Base-by-base conservation (phyloP, 2,113 vertebrate species). In the Holacanthus passer region DNA sequence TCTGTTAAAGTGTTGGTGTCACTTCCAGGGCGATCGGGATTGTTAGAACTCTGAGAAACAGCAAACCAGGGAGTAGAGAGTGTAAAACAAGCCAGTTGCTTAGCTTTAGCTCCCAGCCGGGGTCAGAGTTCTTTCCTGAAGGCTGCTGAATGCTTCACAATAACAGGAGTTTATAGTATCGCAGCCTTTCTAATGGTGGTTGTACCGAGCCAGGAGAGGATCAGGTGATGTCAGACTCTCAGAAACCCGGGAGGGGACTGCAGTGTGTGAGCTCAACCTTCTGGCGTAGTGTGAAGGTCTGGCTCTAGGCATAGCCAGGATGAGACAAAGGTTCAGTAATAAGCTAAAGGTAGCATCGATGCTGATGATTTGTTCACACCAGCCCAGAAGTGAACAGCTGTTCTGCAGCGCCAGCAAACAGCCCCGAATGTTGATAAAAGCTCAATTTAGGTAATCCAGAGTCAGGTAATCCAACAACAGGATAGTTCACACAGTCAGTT, bases 211-310 rank as follows among this genome's bases (percentile, higher is more conserved):
- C 41, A 59, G 39, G 41, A 2, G 60, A 59, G 39, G 53, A 66
- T 63, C 37, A 43, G 65, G 71, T 71, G 13, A 78, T 59, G 55
- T 52, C 71, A 69, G n/a, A n/a, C 52, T 65, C 27, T 55, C 50
- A 50, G 70, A 76, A 59, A 64, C 47, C 27, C 7, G 3, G 62
- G 35, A 65, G 35, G 47, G 22, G 22, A 31, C 48, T 80, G 67
- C 35, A 31, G 43, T 13, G 8, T 19, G 41, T 50, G 29, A 63
- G 31, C 55, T 64, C n/a, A 73, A 13, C 48, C 22, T 43, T 62
- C 29, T 48, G 60, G 22, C 67, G 31, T 39, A 35, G 14, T 32
- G 20, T 69, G 19, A 76, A 55, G 45, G 48, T 45, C 52, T 45
- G 11, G 35, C 3, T 75, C 58, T 71, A 63, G 47, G n/a, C n/a